phyloP scores from a whole-genome alignment of 2,797 vertebrate species.

The Rhynchotus rufescens region DNA sequence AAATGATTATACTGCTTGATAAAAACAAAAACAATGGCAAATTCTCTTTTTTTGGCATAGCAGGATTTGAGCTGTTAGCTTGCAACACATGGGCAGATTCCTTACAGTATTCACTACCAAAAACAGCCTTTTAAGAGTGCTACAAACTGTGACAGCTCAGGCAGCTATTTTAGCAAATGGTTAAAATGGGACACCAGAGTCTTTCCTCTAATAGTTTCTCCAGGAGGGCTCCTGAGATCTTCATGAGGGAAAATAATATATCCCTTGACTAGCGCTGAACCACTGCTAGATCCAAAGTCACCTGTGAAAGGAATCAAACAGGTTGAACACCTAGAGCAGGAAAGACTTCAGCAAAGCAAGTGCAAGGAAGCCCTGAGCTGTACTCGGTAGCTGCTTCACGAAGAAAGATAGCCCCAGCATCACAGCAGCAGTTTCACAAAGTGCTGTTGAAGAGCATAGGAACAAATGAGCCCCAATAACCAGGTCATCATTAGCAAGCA shows the following conservation, averaged over 20 bases:
- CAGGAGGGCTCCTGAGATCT: neutral
- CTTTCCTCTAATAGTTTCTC: neutral
- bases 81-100: neutral
- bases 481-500: neutral
- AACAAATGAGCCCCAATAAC: neutral
- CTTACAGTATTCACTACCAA: neutral
- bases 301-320: neutral
- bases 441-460: neutral
- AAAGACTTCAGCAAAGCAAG: neutral
- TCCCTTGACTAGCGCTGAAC: neutral
- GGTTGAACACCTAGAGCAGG: neutral
- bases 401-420: neutral
- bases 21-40: neutral
- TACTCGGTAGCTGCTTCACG: neutral
- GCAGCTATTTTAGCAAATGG: neutral
- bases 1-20: neutral
- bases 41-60: neutral
- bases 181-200: neutral
- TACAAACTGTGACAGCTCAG: neutral
- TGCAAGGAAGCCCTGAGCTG: neutral
- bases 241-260: neutral
- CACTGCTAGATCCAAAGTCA: fast-evolving
- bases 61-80: neutral
- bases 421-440: neutral
- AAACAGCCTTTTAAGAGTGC: neutral